Conservation (phyloP, 37 sponge, comb jelly and placozoan genomes). For the Spongilla lacustris region DNA sequence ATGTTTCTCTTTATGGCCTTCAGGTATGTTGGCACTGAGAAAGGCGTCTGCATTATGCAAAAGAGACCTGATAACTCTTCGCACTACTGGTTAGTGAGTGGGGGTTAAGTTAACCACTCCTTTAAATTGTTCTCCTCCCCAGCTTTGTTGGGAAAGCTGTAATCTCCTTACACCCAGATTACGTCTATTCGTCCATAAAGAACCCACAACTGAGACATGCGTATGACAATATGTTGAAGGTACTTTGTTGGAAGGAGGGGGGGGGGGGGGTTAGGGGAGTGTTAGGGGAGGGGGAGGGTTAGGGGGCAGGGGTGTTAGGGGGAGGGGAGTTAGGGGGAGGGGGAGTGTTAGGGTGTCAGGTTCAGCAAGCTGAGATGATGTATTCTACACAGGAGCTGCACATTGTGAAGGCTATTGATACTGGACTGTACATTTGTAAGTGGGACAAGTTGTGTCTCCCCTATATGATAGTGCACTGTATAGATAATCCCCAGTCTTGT, state of each 20-base stretch:
- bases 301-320: not conserved
- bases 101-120: not conserved
- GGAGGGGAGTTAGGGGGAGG: not conserved
- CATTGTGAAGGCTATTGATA: slow-evolving; percentile 62
- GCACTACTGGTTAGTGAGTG: slow-evolving; percentile 29
- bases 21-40: slow-evolving; percentile 62
- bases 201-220: slow-evolving; percentile 70
- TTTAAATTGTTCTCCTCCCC: not conserved
- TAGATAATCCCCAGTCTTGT: no score
- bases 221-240: slow-evolving; percentile 89
- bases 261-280: not conserved
- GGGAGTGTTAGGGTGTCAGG: slow-evolving; percentile 4
- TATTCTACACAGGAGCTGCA: slow-evolving; percentile 51
- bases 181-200: slow-evolving; percentile 59
- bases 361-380: no score
- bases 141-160: slow-evolving; percentile 81
- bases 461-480: no score
- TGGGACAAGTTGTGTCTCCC: not conserved
- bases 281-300: not conserved
- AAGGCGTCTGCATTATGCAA: slow-evolving; percentile 63
- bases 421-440: slow-evolving; percentile 79
- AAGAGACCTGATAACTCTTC: slow-evolving; percentile 49
- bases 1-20: not conserved
- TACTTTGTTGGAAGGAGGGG: not conserved
- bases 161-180: slow-evolving; percentile 60